A percentile compares a stretch with the other conserved stretches of the same genome.
Conservation (phyloP, 2,113 vertebrate genomes). For the Apus apus region DNA sequence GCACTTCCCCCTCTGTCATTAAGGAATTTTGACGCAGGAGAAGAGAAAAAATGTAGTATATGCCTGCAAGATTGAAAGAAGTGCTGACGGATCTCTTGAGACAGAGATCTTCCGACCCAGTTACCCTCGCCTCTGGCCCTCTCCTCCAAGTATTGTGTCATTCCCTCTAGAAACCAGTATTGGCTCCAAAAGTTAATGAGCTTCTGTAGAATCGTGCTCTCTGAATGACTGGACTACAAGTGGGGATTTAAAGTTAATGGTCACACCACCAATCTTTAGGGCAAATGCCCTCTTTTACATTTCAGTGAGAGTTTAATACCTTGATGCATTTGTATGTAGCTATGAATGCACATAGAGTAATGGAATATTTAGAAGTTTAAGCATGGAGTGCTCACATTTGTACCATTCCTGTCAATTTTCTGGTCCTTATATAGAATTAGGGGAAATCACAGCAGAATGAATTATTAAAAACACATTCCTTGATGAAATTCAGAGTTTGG, state of each 20-base stretch:
- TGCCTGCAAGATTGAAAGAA: not conserved
- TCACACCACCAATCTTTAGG: not conserved
- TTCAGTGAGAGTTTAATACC: not conserved
- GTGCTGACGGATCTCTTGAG: not conserved
- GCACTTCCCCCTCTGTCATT: not conserved
- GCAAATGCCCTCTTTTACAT: not conserved
- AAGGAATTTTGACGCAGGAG: not conserved
- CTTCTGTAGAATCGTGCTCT: not conserved
- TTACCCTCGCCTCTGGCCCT: fast-evolving
- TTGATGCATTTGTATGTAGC: fast-evolving
- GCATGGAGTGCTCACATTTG: not conserved
- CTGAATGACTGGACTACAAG: not conserved
- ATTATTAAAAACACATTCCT: not conserved
- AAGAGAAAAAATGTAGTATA: not conserved
- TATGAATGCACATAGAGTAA: not conserved
- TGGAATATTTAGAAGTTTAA: not conserved
- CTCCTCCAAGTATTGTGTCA: not conserved
- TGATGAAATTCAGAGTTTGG: not conserved
- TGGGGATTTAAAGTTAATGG: not conserved
- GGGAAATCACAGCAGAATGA: not conserved
- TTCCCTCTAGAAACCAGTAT: not conserved
- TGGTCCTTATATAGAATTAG: not conserved
- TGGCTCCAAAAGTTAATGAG: not conserved
- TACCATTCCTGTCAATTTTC: not conserved
- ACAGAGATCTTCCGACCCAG: not conserved